A percentile compares a stretch with the other conserved stretches of the same genome.
phyloP scores from a whole-genome alignment of 53 echinoderm and acorn worm species.

The Luidia sarsii region DNA sequence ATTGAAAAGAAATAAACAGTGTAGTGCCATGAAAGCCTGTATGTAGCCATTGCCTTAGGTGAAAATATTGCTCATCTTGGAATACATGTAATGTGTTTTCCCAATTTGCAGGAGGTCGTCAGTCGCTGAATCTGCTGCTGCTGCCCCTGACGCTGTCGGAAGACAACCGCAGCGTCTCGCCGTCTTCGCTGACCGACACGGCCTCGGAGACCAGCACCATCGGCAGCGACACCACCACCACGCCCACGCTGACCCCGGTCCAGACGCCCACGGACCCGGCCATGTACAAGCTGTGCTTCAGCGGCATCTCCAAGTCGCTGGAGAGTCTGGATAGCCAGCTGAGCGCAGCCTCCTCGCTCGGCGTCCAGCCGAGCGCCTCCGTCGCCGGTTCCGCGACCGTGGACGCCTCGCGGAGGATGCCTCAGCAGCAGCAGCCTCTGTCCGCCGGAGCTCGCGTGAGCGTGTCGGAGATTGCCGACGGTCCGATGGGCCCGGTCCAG shows the following conservation, averaged over 20 bases:
- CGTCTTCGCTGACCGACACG: conserved; percentile 67
- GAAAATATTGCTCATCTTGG: no score
- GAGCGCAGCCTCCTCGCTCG: no score
- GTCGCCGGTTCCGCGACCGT: conserved; percentile 18
- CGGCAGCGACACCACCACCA: conserved; percentile 48
- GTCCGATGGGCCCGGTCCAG: not conserved
- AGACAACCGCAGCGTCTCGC: conserved; percentile 69
- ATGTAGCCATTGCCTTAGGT: no score
- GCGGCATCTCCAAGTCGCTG: conserved; percentile 46
- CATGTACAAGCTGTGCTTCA: conserved; percentile 85
- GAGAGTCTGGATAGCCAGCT: conserved; percentile 61
- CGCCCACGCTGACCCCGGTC: conserved; percentile 61
- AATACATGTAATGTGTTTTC: no score
- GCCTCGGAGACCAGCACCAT: conserved; percentile 77
- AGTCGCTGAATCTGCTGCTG: conserved; percentile 14
- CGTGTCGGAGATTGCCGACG: not conserved
- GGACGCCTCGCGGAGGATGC: not conserved
- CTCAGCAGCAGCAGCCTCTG: not conserved
- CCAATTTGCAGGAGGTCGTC: conserved; percentile 49
- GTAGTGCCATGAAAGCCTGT: no score
- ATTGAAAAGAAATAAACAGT: no score
- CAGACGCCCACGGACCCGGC: conserved; percentile 75
- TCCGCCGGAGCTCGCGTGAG: not conserved
- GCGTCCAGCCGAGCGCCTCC: no score
- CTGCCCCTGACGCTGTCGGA: conserved; percentile 56